These are phyloP conservation scores for Phaethon lepturus DNA, from an alignment of 2,113 vertebrate genomes.

Conservation along the genomic window DNA sequence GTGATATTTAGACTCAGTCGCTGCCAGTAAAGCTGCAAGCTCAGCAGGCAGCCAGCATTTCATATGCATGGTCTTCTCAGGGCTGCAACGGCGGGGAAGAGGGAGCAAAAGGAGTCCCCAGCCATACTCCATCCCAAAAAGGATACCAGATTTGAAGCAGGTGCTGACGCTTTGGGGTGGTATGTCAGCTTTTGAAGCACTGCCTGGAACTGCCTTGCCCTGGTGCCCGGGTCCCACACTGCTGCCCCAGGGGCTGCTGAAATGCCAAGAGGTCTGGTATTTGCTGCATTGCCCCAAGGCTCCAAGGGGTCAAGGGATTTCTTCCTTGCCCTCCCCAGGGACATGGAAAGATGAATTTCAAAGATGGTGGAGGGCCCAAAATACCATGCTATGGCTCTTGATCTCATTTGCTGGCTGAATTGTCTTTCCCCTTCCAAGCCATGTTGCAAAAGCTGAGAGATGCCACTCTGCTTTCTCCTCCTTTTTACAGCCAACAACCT, in stretches of 20 bases:
- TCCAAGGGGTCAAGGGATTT: not conserved
- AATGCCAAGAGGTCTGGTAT: not conserved
- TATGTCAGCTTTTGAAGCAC: not conserved
- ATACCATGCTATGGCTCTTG: not conserved
- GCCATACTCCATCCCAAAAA: not conserved
- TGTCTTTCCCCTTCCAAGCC: not conserved
- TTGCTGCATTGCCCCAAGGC: fast-evolving
- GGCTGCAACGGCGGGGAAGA: fast-evolving
- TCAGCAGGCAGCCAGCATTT: not conserved
- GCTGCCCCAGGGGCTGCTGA: not conserved
- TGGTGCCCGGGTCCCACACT: not conserved
- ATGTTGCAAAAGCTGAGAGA: not conserved
- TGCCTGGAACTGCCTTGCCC: not conserved
- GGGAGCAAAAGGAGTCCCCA: not conserved
- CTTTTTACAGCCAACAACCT: not conserved
- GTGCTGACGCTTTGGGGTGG: not conserved
- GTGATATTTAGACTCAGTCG: not conserved
- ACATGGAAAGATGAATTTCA: not conserved
- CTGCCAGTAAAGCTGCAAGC: not conserved
- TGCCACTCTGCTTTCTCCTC: not conserved
- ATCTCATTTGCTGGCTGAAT: not conserved
- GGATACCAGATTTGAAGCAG: not conserved
- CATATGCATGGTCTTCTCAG: not conserved
- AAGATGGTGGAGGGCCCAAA: not conserved
- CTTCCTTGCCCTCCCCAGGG: not conserved